Conservation (phyloP, 2,113 vertebrate species). For the Paedocypris sp. region DNA sequence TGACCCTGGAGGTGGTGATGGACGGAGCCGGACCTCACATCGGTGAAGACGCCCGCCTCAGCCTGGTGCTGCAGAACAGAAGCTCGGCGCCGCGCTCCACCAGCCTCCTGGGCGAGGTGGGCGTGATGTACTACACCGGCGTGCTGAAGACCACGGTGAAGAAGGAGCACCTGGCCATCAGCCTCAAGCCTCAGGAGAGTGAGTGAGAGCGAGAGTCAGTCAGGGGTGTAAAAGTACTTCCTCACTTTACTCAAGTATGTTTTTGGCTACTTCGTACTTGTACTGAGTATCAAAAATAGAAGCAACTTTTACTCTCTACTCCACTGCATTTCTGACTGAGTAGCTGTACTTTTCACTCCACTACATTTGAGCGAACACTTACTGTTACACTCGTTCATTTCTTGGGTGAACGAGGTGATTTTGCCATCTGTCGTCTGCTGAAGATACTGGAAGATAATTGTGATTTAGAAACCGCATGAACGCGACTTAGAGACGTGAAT, state of each 20-base stretch:
- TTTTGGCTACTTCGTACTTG: too few species aligned
- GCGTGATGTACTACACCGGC: slow-evolving; percentile 75
- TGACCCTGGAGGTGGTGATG: slow-evolving; percentile 57
- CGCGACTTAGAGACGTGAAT: too few species aligned
- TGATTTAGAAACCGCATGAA: too few species aligned
- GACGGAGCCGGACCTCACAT: slow-evolving; percentile 59
- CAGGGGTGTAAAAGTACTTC: background rate
- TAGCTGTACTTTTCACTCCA: too few species aligned
- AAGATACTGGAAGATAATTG: too few species aligned
- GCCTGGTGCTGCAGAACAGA: slow-evolving; percentile 53
- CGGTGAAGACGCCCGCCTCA: slow-evolving; percentile 62
- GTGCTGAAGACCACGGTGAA: slow-evolving; percentile 63
- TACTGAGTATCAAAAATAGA: too few species aligned
- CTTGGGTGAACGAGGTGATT: too few species aligned
- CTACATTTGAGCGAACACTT: too few species aligned
- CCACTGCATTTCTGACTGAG: too few species aligned
- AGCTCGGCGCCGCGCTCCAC: slow-evolving; percentile 50
- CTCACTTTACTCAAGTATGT: too few species aligned
- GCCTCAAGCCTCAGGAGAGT: slow-evolving; percentile 56
- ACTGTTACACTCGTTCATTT: background rate
- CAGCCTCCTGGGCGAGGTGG: slow-evolving; percentile 58
- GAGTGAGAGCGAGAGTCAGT: slow-evolving; percentile 19
- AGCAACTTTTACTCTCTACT: too few species aligned
- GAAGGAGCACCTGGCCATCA: slow-evolving; percentile 44
- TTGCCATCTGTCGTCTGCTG: too few species aligned